Evolutionary conservation across 2,797 vertebrate genomes (phyloP), one percentile per base, ranked within the genome.

Genomic region (Cephalopachus bancanus): DNA sequence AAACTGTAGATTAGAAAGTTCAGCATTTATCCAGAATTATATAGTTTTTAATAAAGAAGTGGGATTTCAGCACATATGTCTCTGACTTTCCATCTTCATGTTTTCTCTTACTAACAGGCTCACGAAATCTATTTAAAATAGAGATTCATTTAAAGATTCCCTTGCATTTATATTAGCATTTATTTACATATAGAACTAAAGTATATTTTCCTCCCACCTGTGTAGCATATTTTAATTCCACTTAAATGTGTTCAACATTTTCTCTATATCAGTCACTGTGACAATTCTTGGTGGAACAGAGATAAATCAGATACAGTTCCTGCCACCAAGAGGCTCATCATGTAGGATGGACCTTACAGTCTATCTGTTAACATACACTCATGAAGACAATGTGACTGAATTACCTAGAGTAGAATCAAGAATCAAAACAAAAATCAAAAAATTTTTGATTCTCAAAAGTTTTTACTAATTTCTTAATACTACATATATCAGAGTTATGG

Each of bases 121-220:
- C 12, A 71, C 24, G 80, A 53, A 87, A 79, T 72, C 83, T 4
- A 3, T 71, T 94, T 83, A 26, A 71, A 94, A 65, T 64, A 80
- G 10, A 84, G 22, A 91, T 44, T 53, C 10, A 22, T 1, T 51
- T 44, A 60, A 71, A 67, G 24, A 5, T 3, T 19, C 7, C 3
- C 89, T 96, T 71, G n/a, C 37, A 24, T 28, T 64, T 90, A n/a
- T n/a, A 22, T 89, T 90, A 67, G 74, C 33, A 87, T 91, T 79
- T 79, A 59, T 95, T 91, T 90, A 69, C 44, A 79, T 64, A 5
- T 28, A 71, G 24, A 92, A 83, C 12, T 92, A 79, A 94, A 74
- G 84, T 62, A 3, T 30, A 37, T 86, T 69, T 85, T 84, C 33
- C 30, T 83, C 51, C 24, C 7, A 62, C 69, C 17, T 60, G 11